Percentiles rank a stretch among this genome's conserved stretches.
Conservation (phyloP, 2,113 vertebrate species). For the Atherinomorus stipes region DNA sequence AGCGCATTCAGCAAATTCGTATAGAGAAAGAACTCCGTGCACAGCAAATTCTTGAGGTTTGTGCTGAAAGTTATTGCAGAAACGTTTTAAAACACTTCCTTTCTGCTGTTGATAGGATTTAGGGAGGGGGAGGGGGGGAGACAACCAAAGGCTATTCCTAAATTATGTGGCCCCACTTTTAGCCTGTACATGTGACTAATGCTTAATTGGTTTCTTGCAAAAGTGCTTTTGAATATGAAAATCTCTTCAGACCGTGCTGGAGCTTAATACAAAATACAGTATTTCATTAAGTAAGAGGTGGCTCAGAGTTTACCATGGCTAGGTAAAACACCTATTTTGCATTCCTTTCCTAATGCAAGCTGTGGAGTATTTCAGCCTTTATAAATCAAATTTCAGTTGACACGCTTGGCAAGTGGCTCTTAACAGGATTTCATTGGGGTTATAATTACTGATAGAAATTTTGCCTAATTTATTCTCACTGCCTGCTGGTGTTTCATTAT, state of each 20-base stretch:
- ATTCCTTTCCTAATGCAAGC: constrained; percentile 64
- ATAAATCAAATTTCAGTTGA: constrained; percentile 78
- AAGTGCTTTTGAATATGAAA: constrained; percentile 74
- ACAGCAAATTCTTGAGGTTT: constrained; percentile 97
- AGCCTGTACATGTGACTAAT: constrained; percentile 68
- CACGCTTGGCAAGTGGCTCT: constrained; percentile 73
- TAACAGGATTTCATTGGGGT: constrained; percentile 75
- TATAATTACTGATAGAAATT: constrained; percentile 79
- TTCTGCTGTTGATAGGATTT: constrained; percentile 67
- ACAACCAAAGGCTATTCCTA: constrained; percentile 65
- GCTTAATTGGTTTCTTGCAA: constrained; percentile 69
- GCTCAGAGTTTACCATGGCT: constrained; percentile 59
- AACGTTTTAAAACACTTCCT: constrained; percentile 67
- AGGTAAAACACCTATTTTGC: constrained; percentile 69
- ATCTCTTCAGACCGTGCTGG: constrained; percentile 63
- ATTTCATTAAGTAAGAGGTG: constrained; percentile 69
- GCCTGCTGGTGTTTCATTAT: constrained; percentile 68
- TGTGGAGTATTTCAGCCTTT: constrained; percentile 70
- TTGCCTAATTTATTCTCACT: constrained; percentile 75
- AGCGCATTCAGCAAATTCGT: constrained; percentile 95
- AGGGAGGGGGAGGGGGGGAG: neutral
- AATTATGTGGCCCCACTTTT: constrained; percentile 59
- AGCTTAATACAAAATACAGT: constrained; percentile 68
- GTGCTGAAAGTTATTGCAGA: constrained; percentile 75
- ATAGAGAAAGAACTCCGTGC: constrained; percentile 97